These are phyloP conservation scores for Epinephelus lanceolatus DNA, from an alignment of 2,113 vertebrate genomes.

Conservation along the genomic window DNA sequence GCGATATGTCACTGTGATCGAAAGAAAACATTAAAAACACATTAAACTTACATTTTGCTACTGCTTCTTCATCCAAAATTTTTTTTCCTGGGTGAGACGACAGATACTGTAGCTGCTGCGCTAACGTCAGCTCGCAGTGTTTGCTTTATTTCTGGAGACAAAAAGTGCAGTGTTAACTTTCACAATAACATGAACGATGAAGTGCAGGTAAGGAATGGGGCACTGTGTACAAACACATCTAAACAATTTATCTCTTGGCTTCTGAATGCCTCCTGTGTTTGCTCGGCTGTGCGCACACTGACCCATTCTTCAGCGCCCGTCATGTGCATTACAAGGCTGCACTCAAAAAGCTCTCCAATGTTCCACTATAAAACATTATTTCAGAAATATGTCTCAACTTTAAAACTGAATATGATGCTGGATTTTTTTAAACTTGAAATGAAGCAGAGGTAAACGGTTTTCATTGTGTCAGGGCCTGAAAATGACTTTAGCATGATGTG, in stretches of 20 bases:
- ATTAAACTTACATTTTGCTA: neutral
- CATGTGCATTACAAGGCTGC: slow-evolving; percentile 33
- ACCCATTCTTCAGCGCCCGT: slow-evolving; percentile 30
- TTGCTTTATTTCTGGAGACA: slow-evolving; percentile 22
- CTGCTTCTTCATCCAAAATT: neutral
- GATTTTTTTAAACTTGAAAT: slow-evolving; percentile 35
- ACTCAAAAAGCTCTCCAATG: slow-evolving; percentile 9
- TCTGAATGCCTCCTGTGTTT: slow-evolving; percentile 41
- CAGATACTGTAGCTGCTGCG: neutral
- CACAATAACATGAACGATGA: slow-evolving; percentile 23
- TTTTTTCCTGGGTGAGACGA: neutral
- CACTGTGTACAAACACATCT: slow-evolving; percentile 42
- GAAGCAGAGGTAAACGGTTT: slow-evolving; percentile 46
- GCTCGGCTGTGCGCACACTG: slow-evolving; percentile 16
- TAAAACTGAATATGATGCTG: slow-evolving; percentile 47
- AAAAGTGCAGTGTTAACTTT: slow-evolving; percentile 12
- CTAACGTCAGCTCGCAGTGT: neutral
- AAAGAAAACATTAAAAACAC: slow-evolving; percentile 41
- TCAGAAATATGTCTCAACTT: slow-evolving; percentile 31
- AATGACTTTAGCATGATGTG: slow-evolving; percentile 54
- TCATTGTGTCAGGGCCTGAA: slow-evolving; percentile 48
- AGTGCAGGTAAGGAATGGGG: slow-evolving; percentile 21
- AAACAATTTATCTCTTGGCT: slow-evolving; percentile 57
- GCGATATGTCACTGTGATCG: slow-evolving; percentile 4
- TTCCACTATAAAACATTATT: slow-evolving; percentile 58